A percentile compares a stretch with the other conserved stretches of the same genome.
These are phyloP conservation scores for Cryptops parisi DNA, from an alignment of 2,888 invertebrate species.

Conservation along the genomic window DNA sequence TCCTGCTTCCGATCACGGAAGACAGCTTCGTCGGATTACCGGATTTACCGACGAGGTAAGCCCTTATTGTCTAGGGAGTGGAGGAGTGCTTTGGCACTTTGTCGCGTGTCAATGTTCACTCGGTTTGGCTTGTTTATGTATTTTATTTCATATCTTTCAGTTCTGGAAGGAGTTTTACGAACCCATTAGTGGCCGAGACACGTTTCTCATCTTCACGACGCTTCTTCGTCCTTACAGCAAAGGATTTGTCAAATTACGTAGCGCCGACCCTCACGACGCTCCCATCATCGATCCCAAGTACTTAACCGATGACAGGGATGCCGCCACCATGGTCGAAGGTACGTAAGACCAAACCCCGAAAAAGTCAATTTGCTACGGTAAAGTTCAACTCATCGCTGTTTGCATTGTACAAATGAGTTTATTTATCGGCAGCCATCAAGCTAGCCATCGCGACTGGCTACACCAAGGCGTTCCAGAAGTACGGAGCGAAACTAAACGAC, in stretches of 20 bases:
- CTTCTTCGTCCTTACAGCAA: slow-evolving; percentile 57
- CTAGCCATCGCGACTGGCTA: slow-evolving; percentile 22
- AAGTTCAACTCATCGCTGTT: no score
- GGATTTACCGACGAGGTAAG: slow-evolving; percentile 48
- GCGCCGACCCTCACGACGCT: slow-evolving; percentile 68
- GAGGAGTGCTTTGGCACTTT: not conserved
- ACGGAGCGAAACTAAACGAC: slow-evolving; percentile 20
- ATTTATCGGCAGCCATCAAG: slow-evolving; percentile 19
- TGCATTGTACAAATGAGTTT: no score
- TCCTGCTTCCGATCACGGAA: slow-evolving; percentile 69
- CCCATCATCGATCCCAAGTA: slow-evolving; percentile 88
- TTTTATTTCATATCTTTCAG: slow-evolving; percentile 15
- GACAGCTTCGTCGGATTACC: slow-evolving; percentile 57
- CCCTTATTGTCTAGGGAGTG: no score
- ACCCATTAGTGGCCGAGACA: slow-evolving; percentile 49
- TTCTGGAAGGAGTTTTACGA: slow-evolving; percentile 40
- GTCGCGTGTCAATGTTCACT: not conserved
- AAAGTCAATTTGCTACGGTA: not conserved
- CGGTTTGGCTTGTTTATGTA: not conserved
- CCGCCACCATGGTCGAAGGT: slow-evolving; percentile 63
- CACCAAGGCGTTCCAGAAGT: slow-evolving; percentile 20
- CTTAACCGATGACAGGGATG: slow-evolving; percentile 62
- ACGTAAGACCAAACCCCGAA: no score
- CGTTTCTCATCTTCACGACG: slow-evolving; percentile 58
- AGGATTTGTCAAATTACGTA: slow-evolving; percentile 54